Evolutionary conservation across 2,113 vertebrate species (phyloP).

Genomic region (Theristicus caerulescens): DNA sequence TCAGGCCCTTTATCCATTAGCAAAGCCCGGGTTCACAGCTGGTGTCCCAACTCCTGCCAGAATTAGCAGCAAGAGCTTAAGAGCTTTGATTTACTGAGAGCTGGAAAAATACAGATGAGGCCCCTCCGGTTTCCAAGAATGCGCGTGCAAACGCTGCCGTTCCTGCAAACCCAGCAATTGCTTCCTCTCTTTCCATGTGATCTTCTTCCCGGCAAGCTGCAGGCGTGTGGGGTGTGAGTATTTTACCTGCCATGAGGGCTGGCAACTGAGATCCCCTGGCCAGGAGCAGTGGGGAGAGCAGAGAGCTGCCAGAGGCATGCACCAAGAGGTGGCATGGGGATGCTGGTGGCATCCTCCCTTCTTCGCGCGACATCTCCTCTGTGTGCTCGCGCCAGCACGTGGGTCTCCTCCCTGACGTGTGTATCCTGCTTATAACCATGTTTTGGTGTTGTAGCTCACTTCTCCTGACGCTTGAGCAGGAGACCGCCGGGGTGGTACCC

Average conservation of each 20-base stretch:
- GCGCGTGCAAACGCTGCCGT: neutral
- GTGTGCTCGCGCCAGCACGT: accelerated
- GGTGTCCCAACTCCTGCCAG: conserved; percentile 53
- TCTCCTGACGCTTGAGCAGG: neutral
- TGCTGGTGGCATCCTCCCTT: neutral
- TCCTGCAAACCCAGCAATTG: accelerated
- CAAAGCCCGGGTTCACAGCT: conserved; percentile 32
- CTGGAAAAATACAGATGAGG: conserved; percentile 52
- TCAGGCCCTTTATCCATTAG: conserved; percentile 29
- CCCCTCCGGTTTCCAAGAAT: neutral
- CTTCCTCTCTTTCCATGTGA: neutral
- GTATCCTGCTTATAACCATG: neutral
- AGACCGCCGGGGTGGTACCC: neutral
- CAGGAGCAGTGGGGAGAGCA: neutral
- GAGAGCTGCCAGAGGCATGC: neutral
- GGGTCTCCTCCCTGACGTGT: neutral
- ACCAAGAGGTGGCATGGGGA: accelerated
- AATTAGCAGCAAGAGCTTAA: conserved; percentile 59
- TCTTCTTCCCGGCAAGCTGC: neutral
- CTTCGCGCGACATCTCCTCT: accelerated
- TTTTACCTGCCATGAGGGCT: neutral
- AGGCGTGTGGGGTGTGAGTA: accelerated
- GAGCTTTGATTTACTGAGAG: conserved; percentile 52
- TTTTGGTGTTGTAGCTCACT: accelerated
- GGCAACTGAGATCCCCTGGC: neutral